Percentiles rank a stretch among this genome's conserved stretches.
These are phyloP conservation scores for Ceratina japonica DNA, from an alignment of 1,140 invertebrate species.

Conservation along the genomic window DNA sequence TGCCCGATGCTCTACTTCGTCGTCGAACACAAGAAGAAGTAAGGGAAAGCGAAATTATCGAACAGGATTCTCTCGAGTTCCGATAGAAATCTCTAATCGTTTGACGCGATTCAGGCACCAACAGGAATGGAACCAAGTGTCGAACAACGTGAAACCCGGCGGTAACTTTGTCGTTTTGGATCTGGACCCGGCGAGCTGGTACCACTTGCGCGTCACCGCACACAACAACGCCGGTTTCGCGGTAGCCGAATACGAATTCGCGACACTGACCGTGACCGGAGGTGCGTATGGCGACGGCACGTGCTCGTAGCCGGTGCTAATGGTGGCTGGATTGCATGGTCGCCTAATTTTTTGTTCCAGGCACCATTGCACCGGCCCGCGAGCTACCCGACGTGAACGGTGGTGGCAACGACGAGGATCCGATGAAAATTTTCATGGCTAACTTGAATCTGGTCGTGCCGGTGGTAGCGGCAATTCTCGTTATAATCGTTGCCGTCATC, in stretches of 20 bases:
- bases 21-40: constrained; percentile 97
- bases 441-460: constrained; percentile 96
- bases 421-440: constrained; percentile 89
- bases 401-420: constrained; percentile 84
- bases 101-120: constrained; percentile 81
- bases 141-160: constrained; percentile 94
- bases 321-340: constrained; percentile 72
- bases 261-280: constrained; percentile 95
- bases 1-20: constrained; percentile 98
- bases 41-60: constrained; percentile 62
- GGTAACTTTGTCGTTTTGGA: constrained; percentile 95
- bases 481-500: constrained; percentile 94
- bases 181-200: constrained; percentile 95
- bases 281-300: constrained; percentile 82
- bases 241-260: constrained; percentile 96
- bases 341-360: constrained; percentile 85
- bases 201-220: constrained; percentile 93
- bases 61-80: background rate
- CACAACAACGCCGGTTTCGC: constrained; percentile 98
- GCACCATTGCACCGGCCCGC: constrained; percentile 94
- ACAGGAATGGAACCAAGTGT: constrained; percentile 95
- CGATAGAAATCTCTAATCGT: background rate
- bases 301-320: constrained; percentile 74
- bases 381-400: constrained; percentile 87
- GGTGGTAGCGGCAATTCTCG: constrained; percentile 92